Evolutionary conservation across 2,113 vertebrate genomes (phyloP).

Genomic region (Saguinus imperator): DNA sequence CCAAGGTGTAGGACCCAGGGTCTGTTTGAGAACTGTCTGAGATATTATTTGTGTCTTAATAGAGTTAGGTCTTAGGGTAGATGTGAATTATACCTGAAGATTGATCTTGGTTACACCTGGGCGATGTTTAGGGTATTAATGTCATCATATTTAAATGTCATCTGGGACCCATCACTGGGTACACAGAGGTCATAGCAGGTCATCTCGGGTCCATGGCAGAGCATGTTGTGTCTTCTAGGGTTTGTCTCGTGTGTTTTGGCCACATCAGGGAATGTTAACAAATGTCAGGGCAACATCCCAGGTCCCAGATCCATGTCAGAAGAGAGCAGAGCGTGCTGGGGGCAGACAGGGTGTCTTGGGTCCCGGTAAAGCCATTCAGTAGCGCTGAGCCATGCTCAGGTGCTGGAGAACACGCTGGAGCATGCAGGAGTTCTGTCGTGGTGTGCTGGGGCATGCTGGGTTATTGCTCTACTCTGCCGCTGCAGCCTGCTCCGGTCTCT

Average conservation of each 20-base stretch:
- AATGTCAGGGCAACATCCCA: not conserved
- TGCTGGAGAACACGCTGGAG: not conserved
- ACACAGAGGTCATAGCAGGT: not conserved
- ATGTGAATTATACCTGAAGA: not conserved
- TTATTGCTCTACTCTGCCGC: not conserved
- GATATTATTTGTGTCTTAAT: not conserved
- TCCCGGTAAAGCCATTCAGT: not conserved
- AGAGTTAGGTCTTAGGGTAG: not conserved
- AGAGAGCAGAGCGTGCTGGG: not conserved
- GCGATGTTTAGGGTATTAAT: not conserved
- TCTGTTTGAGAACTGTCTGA: not conserved
- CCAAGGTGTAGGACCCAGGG: not conserved
- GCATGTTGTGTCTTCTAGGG: not conserved
- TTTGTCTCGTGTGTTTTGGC: not conserved
- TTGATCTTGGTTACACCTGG: not conserved
- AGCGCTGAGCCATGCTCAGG: not conserved
- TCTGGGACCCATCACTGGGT: not conserved
- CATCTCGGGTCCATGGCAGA: not conserved
- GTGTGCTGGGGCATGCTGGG: accelerated
- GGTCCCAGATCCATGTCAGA: not conserved
- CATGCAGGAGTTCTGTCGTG: not conserved
- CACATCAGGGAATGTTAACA: not conserved
- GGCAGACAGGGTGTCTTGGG: not conserved
- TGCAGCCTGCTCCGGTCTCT: not conserved
- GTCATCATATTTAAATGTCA: not conserved